Base-by-base conservation (phyloP, 1,140 invertebrate species). In the Andrena cerasifolii region DNA sequence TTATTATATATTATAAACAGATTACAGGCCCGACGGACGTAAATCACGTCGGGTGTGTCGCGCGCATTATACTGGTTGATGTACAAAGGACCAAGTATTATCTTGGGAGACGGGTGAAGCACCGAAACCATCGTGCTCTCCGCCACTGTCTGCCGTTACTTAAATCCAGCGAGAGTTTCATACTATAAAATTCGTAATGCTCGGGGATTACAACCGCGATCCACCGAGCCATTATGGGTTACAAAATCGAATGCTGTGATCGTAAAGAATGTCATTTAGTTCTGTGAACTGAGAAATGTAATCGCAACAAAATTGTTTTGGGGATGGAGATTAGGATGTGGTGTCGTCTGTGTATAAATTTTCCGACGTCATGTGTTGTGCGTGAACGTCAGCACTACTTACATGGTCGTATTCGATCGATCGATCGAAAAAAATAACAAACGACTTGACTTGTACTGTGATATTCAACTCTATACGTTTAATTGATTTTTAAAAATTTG, bases 11-110 rank as follows among this genome's bases (percentile, higher is more conserved):
- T n/a, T 36, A 18, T 21, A n/a, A 59, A 59, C 33, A 36, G 33
- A 59, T 36, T 33, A 18, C 56, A 21, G n/a, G 36, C 36, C 31
- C 12, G 31, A 12, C n/a, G 18, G 36, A 40, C n/a, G n/a, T 59
- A 36, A 21, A 59, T 59, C 16, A 16, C n/a, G 28, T n/a, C 31
- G 36, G 10, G 6, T 31, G 7, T 59, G 2, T 59, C 33, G 21
- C 28, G 51, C 56, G n/a, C 56, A n/a, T 21, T 59, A 28, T 59
- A 59, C 21, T 59, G 4, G n/a, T 59, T 21, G 21, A 36, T n/a
- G 8, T 16, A 40, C 56, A 40, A 40, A 10, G 31, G 7, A 21
- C 8, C 18, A 59, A 59, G 56, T 26, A 12, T 53, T 26, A 54
- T 54, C 7, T 26, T 10, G 10, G 36, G 3, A 24, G 28, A 54